A percentile compares a stretch with the other conserved stretches of the same genome.
Conservation (phyloP, 1,140 invertebrate genomes). For the Helicoverpa zea region DNA sequence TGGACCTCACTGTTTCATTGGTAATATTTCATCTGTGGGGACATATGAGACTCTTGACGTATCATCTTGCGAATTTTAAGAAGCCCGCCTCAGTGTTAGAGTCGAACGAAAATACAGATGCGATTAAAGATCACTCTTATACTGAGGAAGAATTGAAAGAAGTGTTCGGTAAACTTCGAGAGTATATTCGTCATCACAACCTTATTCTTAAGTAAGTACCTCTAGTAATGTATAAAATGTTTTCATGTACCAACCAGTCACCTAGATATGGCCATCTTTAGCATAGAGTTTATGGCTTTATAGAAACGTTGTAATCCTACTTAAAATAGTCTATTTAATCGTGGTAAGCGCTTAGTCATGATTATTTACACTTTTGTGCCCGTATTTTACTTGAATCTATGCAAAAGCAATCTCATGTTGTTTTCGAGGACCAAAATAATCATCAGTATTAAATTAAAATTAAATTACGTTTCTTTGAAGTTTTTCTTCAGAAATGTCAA, state of each 20-base stretch:
- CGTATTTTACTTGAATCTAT: too few relatives aligned
- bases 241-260: too few relatives aligned
- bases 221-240: too few relatives aligned
- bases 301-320: too few relatives aligned
- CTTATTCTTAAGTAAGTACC: constrained; percentile 6
- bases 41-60: background rate
- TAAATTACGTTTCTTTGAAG: constrained; percentile 29
- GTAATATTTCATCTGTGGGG: constrained; percentile 9
- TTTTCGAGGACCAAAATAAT: too few relatives aligned
- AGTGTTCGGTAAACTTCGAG: background rate
- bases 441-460: background rate
- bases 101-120: background rate
- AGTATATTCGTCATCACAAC: background rate
- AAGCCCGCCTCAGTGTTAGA: background rate
- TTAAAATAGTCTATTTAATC: too few relatives aligned
- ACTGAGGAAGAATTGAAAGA: background rate
- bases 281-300: too few relatives aligned
- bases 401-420: too few relatives aligned
- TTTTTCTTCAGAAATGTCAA: constrained; percentile 27
- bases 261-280: too few relatives aligned
- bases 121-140: background rate
- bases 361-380: too few relatives aligned
- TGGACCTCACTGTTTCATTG: background rate
- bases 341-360: too few relatives aligned
- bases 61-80: constrained; percentile 3